Evolutionary conservation across 2,888 invertebrate species (phyloP).

Genomic region (Phytoseiulus persimilis): DNA sequence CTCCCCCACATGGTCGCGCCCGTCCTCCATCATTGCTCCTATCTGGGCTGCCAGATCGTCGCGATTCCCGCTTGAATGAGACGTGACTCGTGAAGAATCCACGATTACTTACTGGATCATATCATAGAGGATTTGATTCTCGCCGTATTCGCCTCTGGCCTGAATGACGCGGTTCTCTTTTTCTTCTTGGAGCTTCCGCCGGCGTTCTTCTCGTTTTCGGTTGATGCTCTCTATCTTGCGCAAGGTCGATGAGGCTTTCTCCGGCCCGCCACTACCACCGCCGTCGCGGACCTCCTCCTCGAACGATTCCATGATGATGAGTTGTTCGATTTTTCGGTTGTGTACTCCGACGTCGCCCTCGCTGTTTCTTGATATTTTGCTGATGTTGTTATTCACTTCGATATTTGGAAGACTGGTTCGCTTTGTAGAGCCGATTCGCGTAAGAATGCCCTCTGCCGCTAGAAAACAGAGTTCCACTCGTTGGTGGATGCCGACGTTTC

Average conservation of each 20-base stretch:
- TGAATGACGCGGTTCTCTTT: neutral
- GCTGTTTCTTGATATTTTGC: neutral
- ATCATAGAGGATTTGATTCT: constrained; percentile 10
- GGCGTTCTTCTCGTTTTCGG: constrained; percentile 10
- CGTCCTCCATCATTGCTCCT: too few relatives aligned
- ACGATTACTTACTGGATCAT: constrained; percentile 11
- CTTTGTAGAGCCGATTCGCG: neutral
- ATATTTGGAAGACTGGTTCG: neutral
- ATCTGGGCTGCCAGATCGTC: too few relatives aligned
- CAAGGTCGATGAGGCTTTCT: constrained; percentile 22
- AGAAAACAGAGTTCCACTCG: neutral
- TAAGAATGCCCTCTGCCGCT: neutral
- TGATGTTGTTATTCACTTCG: neutral
- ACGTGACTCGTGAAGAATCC: too few relatives aligned
- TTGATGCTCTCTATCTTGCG: constrained; percentile 34
- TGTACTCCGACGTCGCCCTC: neutral
- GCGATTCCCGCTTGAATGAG: too few relatives aligned
- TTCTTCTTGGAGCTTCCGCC: neutral
- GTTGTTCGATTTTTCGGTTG: neutral
- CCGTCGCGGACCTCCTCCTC: neutral
- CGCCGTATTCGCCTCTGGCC: neutral
- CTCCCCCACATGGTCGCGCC: too few relatives aligned
- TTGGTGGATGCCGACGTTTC: too few relatives aligned
- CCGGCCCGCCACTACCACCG: neutral
- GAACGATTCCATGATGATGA: neutral